Evolutionary conservation across 2,113 vertebrate genomes (phyloP), one percentile per base, ranked within the genome.

Genomic region (Machaerirhynchus nigripectus): DNA sequence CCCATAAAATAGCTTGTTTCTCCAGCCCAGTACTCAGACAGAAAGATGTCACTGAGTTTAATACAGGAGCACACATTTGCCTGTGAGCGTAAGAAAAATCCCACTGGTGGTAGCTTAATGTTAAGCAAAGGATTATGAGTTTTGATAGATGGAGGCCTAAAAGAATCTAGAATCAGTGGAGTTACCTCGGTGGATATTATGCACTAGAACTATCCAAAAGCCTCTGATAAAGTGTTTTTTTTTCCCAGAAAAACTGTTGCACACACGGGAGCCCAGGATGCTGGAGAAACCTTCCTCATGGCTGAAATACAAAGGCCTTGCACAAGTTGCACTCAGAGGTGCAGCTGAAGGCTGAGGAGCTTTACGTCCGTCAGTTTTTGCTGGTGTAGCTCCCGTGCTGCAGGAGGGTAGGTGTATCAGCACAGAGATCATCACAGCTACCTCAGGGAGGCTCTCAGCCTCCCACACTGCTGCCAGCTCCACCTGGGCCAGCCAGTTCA

Each of bases 401-500:
- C 94, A 68, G 87, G 39, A 91, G 49, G 74, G 94, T 75, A 60
- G 90, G 78, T 81, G 80, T 81, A 91, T 94, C 91, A 76, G 92
- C 67, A 20, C 49, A 31, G 74, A 94, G 74, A 97, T 90, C 94
- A 90, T 19, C 87, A 53, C 70, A 91, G 74, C 78, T 31, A 39
- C 92, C 53, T n/a, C 44, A 44, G 13, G 3, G 84, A 89, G 84
- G 55, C 50, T 87, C 24, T 4, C 69, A 71, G 90, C 95, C 84
- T 95, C 94, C 92, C 90, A 91, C 90, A 40, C 65, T 79, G 65
- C 90, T 90, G 84, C 94, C 95, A 91, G 81, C 87, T 73, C 69
- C 83, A 90, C 87, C 92, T 91, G 94, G 89, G 92, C 85, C 77
- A 55, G 67, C 61, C 57, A 35, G 91, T 24, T 84, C 77, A 89